Base-by-base conservation (phyloP, 2,797 vertebrate species). In the Glyptemys insculpta region DNA sequence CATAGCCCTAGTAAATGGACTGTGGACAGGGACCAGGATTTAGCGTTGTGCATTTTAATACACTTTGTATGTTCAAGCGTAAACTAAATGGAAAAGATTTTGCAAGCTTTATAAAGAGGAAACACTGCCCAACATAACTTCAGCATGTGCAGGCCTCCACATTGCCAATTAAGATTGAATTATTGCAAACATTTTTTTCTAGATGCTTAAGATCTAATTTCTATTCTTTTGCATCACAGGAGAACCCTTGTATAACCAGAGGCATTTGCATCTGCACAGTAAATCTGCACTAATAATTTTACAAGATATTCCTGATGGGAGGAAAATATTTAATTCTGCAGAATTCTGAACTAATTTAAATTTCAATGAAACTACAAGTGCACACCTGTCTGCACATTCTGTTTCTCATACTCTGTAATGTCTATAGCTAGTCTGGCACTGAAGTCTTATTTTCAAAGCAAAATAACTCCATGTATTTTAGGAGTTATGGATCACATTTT, bases 311-410 rank as follows among this genome's bases (percentile, higher is more conserved):
- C 37, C 76, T 92, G 27, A 95, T 2, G 14, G 87, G 93, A 50
- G 89, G 87, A 93, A 27, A 68, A 41, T 21, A 54, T 85, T 19
- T 93, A 0, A 34, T 50, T 92, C 52, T 78, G 86, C 37, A 96
- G 59, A 94, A 91, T 93, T 94, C 23, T 18, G 23, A 91, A 87
- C 54, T 93, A 88, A 96, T 94, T 97, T 92, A 94, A 93, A 97
- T 95, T 94, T 96, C 92, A 96, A 52, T 85, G 59, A 91, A 91
- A 16, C 19, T 72, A 37, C 14, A 87, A 95, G 50, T 62, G 83
- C 49, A 95, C 84, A 95, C 78, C 88, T 97, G 68, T 80, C 87
- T 96, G 84, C 52, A 91, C 15, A 79, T 95, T 88, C 91, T 92
- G 19, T 68, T 95, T 62, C 79, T 92, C 47, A 47, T 56, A 86